phyloP scores from a whole-genome alignment of 2,113 vertebrate species.

The Murina feae region DNA sequence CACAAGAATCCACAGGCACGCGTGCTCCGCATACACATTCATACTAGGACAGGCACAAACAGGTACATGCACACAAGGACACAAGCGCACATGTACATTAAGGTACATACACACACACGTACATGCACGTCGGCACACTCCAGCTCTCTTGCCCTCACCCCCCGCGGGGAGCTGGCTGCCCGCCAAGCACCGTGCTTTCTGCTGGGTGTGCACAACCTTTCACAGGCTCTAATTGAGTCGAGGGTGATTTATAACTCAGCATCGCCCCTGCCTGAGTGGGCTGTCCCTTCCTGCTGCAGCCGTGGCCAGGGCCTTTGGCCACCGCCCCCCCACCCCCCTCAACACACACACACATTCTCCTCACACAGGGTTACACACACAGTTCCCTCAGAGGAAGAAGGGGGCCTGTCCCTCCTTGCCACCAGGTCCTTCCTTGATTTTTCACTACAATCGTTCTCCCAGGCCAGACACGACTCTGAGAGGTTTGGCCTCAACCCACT shows the following conservation, averaged over 20 bases:
- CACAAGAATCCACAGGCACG: background rate
- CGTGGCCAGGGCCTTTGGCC: constrained; percentile 28
- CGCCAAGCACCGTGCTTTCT: constrained; percentile 69
- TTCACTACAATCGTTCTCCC: background rate
- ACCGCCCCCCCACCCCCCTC: background rate
- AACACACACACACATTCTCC: background rate
- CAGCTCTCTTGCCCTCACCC: background rate
- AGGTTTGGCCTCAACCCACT: background rate
- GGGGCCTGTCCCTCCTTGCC: background rate
- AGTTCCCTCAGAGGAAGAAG: background rate
- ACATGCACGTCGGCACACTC: constrained; percentile 21
- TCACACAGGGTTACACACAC: constrained; percentile 22
- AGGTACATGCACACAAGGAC: background rate
- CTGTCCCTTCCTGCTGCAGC: constrained; percentile 53
- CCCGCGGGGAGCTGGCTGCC: constrained; percentile 32
- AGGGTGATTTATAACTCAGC: constrained; percentile 65
- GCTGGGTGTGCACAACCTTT: constrained; percentile 69
- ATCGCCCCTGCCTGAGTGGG: constrained; percentile 50
- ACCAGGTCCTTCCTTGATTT: constrained; percentile 37
- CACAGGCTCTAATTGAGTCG: constrained; percentile 61
- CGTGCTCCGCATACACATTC: background rate
- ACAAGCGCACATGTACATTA: background rate
- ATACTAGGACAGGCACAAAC: background rate
- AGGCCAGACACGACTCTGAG: background rate
- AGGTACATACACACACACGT: background rate